Conservation (phyloP, 2,888 invertebrate species). For the Trichopria drosophilae region DNA sequence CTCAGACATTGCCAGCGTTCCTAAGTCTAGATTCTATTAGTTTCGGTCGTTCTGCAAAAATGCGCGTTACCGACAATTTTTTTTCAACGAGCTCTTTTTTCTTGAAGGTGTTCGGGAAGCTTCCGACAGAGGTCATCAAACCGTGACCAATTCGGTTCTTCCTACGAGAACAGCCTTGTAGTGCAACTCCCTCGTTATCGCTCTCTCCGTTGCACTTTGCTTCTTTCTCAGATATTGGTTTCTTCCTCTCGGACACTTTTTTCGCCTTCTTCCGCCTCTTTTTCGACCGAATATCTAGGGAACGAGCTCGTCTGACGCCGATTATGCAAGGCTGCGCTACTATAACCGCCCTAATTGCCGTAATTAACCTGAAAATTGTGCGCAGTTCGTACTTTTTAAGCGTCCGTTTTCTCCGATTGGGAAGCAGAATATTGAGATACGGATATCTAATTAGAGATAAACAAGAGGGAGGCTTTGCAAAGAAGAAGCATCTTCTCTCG, state of each 20-base stretch:
- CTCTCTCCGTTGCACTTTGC: conserved; percentile 15
- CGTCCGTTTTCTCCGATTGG: no score
- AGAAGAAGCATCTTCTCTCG: no score
- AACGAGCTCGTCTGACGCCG: conserved; percentile 30
- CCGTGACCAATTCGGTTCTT: conserved; percentile 40
- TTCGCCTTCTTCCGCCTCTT: conserved; percentile 8
- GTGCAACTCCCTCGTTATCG: conserved; percentile 3
- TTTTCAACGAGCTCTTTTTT: conserved; percentile 29
- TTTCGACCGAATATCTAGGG: conserved; percentile 20
- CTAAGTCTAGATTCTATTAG: conserved; percentile 36
- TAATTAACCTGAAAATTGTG: conserved; percentile 44
- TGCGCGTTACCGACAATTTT: conserved; percentile 32
- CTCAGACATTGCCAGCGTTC: conserved; percentile 39
- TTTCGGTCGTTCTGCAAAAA: conserved; percentile 34
- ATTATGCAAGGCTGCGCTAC: conserved; percentile 24
- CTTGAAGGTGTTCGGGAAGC: conserved; percentile 38
- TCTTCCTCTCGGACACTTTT: conserved; percentile 14
- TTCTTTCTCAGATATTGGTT: conserved; percentile 3
- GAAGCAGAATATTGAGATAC: no score
- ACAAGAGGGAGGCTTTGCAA: no score
- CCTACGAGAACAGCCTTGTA: conserved; percentile 30
- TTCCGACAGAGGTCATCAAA: conserved; percentile 43
- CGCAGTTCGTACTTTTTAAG: conserved; percentile 31
- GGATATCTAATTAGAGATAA: no score
- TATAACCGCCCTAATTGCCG: conserved; percentile 27